These are phyloP conservation scores for Scrobipalpa atriplicella DNA, from an alignment of 2,888 invertebrate genomes.

Conservation along the genomic window DNA sequence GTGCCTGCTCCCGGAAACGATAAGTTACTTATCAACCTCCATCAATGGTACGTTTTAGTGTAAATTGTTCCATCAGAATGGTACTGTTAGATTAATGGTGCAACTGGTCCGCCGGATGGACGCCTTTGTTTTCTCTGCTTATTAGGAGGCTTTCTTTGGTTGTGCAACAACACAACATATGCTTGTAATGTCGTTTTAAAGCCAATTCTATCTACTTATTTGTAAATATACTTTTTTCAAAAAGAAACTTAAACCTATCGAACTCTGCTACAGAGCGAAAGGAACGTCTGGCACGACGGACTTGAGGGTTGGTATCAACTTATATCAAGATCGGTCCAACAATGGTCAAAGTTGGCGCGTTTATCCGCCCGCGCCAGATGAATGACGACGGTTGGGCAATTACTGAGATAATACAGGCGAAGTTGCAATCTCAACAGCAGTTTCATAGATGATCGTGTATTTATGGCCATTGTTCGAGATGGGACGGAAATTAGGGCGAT, in stretches of 20 bases:
- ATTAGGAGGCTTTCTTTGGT: too few relatives aligned
- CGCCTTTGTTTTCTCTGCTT: too few relatives aligned
- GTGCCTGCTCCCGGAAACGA: neutral
- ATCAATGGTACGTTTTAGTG: too few relatives aligned
- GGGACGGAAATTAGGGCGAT: neutral
- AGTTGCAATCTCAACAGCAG: conserved; percentile 12
- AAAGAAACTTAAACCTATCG: neutral
- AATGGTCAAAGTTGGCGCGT: conserved; percentile 12
- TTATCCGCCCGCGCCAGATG: conserved; percentile 4
- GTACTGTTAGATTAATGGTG: too few relatives aligned
- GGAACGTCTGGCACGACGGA: neutral
- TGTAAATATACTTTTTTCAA: neutral
- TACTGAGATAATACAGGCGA: neutral
- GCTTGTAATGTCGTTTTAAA: too few relatives aligned
- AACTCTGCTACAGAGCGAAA: neutral
- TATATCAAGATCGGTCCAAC: neutral
- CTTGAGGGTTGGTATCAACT: neutral
- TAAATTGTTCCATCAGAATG: too few relatives aligned
- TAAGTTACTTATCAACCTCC: neutral
- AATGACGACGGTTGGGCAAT: conserved; percentile 6
- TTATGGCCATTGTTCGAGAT: neutral
- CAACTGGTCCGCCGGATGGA: too few relatives aligned
- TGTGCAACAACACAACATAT: too few relatives aligned
- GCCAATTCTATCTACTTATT: too few relatives aligned
- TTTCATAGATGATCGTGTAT: conserved; percentile 2